A percentile compares a stretch with the other conserved stretches of the same genome.
Evolutionary conservation across 2,888 invertebrate genomes (phyloP).

Genomic region (Diarsia rubi): DNA sequence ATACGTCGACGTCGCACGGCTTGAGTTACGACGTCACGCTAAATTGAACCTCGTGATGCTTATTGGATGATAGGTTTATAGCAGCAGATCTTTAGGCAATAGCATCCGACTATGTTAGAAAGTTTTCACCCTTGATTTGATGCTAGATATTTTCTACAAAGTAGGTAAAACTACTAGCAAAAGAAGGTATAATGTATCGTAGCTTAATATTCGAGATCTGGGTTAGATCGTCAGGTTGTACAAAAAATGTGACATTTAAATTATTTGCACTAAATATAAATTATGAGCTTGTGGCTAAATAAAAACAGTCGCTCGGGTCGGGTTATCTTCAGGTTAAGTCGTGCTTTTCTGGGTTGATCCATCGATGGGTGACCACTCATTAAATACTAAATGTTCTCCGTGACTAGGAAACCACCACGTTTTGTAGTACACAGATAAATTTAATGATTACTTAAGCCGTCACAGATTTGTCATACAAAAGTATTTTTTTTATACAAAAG

Average conservation of each 20-base stretch:
- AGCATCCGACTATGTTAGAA: constrained; percentile 1
- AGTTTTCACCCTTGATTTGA: not conserved
- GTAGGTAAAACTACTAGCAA: too few relatives aligned
- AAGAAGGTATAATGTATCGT: not conserved
- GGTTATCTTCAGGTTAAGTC: too few relatives aligned
- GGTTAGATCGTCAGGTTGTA: not conserved
- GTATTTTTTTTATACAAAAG: too few relatives aligned
- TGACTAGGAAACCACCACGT: too few relatives aligned
- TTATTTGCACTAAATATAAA: not conserved
- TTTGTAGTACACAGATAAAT: too few relatives aligned
- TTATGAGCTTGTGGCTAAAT: too few relatives aligned
- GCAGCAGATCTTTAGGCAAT: constrained; percentile 14
- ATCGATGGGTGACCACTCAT: too few relatives aligned
- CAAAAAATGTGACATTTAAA: not conserved
- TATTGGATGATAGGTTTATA: constrained; percentile 48
- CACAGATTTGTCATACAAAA: too few relatives aligned
- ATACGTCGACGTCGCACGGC: constrained; percentile 63
- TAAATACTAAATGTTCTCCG: too few relatives aligned
- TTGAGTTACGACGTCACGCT: constrained; percentile 72
- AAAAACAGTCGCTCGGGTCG: too few relatives aligned
- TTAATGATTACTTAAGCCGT: too few relatives aligned
- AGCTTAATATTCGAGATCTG: not conserved
- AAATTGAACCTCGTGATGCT: constrained; percentile 67
- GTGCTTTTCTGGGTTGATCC: too few relatives aligned
- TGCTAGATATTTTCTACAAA: not conserved